A percentile compares a stretch with the other conserved stretches of the same genome.
Evolutionary conservation across 2,797 vertebrate genomes (phyloP).

Genomic region (Podarcis lilfordi): DNA sequence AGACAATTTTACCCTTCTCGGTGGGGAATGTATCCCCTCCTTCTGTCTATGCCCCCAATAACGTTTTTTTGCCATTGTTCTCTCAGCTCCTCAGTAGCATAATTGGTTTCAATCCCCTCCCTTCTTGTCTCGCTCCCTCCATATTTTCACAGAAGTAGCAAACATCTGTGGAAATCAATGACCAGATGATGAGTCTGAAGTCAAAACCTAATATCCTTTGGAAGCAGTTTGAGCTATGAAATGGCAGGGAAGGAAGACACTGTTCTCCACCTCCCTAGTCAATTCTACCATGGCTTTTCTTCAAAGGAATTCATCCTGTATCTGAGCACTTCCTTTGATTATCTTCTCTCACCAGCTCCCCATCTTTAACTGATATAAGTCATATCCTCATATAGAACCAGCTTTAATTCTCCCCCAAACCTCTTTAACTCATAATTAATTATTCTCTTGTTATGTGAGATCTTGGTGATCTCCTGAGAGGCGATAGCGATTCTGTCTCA

Average conservation of each 20-base stretch:
- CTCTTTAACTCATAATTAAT: not conserved
- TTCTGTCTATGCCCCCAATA: not conserved
- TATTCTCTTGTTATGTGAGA: not conserved
- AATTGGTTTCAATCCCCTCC: not conserved
- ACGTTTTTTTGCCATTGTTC: not conserved
- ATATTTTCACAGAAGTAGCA: not conserved
- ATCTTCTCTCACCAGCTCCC: not conserved
- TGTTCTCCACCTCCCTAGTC: not conserved
- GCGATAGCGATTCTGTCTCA: too few relatives aligned
- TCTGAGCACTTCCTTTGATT: not conserved
- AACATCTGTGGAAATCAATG: not conserved
- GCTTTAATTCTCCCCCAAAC: not conserved
- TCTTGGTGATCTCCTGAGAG: too few relatives aligned
- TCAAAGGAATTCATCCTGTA: not conserved
- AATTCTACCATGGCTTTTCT: not conserved
- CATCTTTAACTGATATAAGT: not conserved
- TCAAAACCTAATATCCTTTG: too few relatives aligned
- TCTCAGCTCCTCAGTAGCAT: not conserved
- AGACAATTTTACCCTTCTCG: not conserved
- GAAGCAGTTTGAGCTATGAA: not conserved
- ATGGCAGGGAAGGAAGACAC: not conserved
- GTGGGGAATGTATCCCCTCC: not conserved
- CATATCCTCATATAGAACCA: not conserved
- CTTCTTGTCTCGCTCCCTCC: not conserved
- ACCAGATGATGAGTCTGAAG: not conserved